Conservation (phyloP, 2,797 vertebrate genomes). For the Galagoides demidoff region DNA sequence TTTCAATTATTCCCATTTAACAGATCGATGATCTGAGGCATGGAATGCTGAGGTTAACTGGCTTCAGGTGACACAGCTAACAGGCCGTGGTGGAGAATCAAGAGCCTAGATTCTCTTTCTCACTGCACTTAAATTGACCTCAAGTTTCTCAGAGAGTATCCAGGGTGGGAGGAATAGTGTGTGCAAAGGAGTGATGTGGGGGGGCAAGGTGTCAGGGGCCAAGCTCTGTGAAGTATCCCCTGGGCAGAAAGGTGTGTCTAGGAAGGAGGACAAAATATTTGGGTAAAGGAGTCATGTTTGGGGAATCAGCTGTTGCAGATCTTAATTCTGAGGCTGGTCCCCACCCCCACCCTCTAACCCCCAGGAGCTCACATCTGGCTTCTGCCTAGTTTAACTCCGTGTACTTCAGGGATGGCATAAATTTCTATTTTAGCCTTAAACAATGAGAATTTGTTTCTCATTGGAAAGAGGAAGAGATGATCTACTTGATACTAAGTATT, state of each 20-base stretch:
- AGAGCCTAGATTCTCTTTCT: background rate
- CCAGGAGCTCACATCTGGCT: background rate
- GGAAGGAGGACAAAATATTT: background rate
- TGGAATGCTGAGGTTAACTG: background rate
- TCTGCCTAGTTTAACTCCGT: background rate
- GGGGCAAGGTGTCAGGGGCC: background rate
- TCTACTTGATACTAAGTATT: background rate
- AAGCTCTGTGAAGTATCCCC: fast-evolving
- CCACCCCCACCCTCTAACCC: too few relatives aligned
- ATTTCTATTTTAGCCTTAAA: background rate
- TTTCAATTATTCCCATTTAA: background rate
- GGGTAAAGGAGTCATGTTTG: background rate
- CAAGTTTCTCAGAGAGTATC: background rate
- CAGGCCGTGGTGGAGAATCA: background rate
- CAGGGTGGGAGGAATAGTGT: background rate
- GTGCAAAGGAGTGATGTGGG: background rate
- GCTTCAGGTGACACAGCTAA: background rate
- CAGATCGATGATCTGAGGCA: slow-evolving; percentile 6
- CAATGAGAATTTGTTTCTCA: background rate
- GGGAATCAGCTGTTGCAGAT: background rate
- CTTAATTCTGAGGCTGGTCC: background rate
- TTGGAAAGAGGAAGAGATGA: slow-evolving; percentile 1
- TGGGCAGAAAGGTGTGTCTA: background rate
- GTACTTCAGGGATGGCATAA: background rate
- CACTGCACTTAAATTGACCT: background rate